Evolutionary conservation across 2,797 vertebrate species (phyloP).

Genomic region (Microctenopoma lineatum): DNA sequence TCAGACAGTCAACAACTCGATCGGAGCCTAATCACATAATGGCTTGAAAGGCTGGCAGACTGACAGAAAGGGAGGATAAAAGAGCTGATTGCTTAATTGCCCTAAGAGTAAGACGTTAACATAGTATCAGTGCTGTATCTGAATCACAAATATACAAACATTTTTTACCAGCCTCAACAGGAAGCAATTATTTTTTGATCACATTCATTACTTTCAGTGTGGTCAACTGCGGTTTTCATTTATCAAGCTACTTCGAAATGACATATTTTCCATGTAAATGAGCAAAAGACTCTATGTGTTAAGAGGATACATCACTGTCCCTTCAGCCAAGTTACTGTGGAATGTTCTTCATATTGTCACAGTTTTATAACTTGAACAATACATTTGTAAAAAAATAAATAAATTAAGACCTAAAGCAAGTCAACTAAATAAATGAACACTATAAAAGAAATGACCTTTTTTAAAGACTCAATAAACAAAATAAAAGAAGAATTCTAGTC

Average conservation of each 20-base stretch:
- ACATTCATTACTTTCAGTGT: background rate
- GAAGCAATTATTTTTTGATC: constrained; percentile 2
- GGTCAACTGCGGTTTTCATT: background rate
- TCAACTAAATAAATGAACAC: too few species aligned
- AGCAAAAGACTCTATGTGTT: too few species aligned
- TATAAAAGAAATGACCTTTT: background rate
- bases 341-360: too few species aligned
- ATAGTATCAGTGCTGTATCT: constrained; percentile 33
- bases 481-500: background rate
- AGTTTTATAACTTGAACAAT: too few species aligned
- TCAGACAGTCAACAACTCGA: constrained; percentile 60
- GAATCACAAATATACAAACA: constrained; percentile 18
- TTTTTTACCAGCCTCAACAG: background rate
- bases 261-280: too few species aligned
- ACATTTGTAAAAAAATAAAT: too few species aligned
- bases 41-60: constrained; percentile 48
- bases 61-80: constrained; percentile 24
- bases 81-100: constrained; percentile 37
- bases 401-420: too few species aligned
- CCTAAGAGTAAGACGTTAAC: constrained; percentile 41
- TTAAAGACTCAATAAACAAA: background rate
- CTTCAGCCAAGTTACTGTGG: too few species aligned
- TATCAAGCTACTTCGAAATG: background rate
- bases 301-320: too few species aligned
- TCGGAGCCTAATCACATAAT: constrained; percentile 62